Evolutionary conservation across 2,888 invertebrate species (phyloP).

Genomic region (Mactromeris polynyma): DNA sequence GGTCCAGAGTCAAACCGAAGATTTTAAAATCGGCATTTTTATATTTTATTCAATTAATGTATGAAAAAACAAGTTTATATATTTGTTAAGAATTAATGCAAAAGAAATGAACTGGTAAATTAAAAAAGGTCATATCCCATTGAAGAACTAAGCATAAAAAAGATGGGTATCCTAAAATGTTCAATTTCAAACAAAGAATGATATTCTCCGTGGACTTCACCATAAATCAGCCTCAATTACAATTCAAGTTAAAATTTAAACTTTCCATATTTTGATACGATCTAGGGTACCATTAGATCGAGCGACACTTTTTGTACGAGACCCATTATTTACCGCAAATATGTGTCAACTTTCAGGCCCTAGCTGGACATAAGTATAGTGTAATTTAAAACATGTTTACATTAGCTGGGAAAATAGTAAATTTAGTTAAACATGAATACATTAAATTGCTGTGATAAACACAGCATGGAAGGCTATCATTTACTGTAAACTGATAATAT

Average conservation of each 20-base stretch:
- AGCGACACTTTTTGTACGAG: background rate
- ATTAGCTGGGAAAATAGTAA: slow-evolving; percentile 6
- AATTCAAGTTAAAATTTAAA: background rate
- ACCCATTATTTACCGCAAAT: slow-evolving; percentile 29
- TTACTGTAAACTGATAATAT: slow-evolving; percentile 1
- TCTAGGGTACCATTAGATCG: background rate
- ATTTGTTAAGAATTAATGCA: too few species aligned
- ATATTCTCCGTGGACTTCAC: background rate
- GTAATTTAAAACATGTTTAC: slow-evolving; percentile 30
- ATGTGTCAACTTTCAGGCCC: slow-evolving; percentile 20
- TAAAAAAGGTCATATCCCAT: too few species aligned
- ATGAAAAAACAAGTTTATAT: too few species aligned
- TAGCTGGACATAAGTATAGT: slow-evolving; percentile 20
- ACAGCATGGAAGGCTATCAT: slow-evolving; percentile 26
- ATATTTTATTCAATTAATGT: too few species aligned
- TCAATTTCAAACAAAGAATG: background rate
- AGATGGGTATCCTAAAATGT: background rate
- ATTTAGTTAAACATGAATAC: slow-evolving; percentile 32
- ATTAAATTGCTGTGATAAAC: slow-evolving; percentile 30
- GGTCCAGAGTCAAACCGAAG: too few species aligned
- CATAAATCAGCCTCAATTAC: background rate
- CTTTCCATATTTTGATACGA: background rate
- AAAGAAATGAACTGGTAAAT: too few species aligned
- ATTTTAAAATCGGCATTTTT: too few species aligned
- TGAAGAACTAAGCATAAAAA: background rate